These are phyloP conservation scores for Callipepla squamata DNA, from an alignment of 2,113 vertebrate species.

Conservation along the genomic window DNA sequence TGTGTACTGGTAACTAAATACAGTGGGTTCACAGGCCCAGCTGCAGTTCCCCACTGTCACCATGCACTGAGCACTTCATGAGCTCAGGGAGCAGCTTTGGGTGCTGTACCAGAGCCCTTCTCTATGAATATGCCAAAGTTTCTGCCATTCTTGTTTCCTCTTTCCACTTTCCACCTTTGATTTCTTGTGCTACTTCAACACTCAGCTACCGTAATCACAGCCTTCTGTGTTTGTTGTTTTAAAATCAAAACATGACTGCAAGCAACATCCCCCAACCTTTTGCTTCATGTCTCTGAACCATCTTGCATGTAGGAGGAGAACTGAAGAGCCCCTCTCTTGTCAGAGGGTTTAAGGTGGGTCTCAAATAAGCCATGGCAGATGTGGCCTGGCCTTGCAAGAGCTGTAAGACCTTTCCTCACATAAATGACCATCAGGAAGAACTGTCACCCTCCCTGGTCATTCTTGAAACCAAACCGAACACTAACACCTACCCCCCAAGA, in stretches of 20 bases:
- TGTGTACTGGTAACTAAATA: neutral
- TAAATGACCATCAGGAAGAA: neutral
- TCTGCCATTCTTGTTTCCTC: neutral
- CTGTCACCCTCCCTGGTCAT: neutral
- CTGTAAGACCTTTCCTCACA: neutral
- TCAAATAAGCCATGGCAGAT: neutral
- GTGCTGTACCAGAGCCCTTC: neutral
- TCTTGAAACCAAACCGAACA: neutral
- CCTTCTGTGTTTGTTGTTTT: neutral
- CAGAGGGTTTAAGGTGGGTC: neutral
- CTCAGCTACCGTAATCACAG: neutral
- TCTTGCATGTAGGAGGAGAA: neutral
- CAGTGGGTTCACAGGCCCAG: fast-evolving
- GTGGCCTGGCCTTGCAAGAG: neutral
- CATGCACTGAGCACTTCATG: neutral
- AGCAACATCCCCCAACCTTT: neutral
- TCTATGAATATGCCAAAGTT: neutral
- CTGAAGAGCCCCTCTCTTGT: neutral
- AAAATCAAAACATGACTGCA: neutral
- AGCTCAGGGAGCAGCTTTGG: neutral
- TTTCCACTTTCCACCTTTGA: neutral
- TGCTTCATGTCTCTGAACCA: neutral
- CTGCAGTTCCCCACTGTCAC: neutral
- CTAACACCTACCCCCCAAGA: neutral
- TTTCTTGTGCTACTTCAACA: neutral